These are phyloP conservation scores for Heliconius erato DNA, from an alignment of 2,888 invertebrate species.

Conservation along the genomic window DNA sequence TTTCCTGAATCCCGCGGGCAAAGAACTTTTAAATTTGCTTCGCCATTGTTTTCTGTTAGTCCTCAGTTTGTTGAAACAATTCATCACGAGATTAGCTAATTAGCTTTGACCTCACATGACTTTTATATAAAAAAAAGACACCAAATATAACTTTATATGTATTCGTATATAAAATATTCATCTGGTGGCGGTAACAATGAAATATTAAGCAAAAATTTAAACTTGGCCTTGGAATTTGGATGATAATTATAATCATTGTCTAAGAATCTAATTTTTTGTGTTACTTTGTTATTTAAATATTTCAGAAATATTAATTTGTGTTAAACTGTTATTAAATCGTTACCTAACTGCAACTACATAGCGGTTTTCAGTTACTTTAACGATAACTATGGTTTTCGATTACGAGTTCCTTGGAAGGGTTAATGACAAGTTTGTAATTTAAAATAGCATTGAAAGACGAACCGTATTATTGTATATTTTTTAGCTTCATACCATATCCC, in stretches of 20 bases:
- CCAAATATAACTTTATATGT: background rate
- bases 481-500: no score
- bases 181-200: constrained; percentile 7
- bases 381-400: background rate
- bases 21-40: constrained; percentile 44
- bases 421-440: background rate
- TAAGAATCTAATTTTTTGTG: background rate
- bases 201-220: constrained; percentile 6
- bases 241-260: constrained; percentile 6
- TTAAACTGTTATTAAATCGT: background rate
- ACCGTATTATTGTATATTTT: background rate
- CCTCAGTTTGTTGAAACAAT: constrained; percentile 30
- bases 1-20: constrained; percentile 42
- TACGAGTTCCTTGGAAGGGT: background rate
- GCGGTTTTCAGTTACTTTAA: background rate
- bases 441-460: background rate
- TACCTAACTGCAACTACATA: background rate
- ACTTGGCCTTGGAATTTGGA: constrained; percentile 9
- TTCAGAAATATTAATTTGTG: background rate
- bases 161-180: background rate
- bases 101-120: constrained; percentile 27
- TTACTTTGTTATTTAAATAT: background rate
- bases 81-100: constrained; percentile 22
- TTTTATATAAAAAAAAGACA: constrained; percentile 20
- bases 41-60: constrained; percentile 34